These are phyloP conservation scores for Dendrocincla tyrannina DNA, from an alignment of 2,797 vertebrate species.

Conservation along the genomic window DNA sequence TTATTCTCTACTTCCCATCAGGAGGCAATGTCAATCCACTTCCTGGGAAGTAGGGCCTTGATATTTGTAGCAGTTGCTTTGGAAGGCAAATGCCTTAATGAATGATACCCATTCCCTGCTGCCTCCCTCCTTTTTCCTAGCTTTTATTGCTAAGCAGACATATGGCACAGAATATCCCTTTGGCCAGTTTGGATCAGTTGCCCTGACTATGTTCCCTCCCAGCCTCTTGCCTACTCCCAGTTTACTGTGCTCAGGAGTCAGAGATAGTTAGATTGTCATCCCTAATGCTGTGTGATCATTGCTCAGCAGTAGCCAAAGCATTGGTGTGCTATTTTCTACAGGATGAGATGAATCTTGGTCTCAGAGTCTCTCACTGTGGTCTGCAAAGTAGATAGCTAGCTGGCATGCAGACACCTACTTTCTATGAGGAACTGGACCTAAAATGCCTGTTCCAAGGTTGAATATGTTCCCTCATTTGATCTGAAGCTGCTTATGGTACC, in stretches of 20 bases:
- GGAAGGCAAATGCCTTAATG: background rate
- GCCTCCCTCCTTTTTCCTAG: background rate
- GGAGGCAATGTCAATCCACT: background rate
- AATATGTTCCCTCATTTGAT: rapidly evolving
- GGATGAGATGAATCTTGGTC: background rate
- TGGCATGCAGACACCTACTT: background rate
- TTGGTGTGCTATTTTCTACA: background rate
- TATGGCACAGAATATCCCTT: background rate
- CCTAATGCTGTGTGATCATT: background rate
- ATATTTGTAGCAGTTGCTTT: background rate
- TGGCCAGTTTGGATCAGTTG: background rate
- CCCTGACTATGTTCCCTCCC: background rate
- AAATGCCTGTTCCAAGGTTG: background rate
- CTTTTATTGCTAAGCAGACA: background rate
- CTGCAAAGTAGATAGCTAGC: too few species aligned
- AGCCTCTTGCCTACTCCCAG: background rate
- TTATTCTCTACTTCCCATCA: background rate
- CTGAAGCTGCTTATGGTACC: background rate
- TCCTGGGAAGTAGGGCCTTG: background rate
- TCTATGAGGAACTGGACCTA: background rate
- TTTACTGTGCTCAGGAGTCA: background rate
- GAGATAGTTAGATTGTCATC: background rate
- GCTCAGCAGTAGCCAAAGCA: background rate
- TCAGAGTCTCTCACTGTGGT: background rate
- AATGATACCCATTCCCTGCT: background rate